Conservation (phyloP, 2,888 invertebrate species). For the Cantharis lateralis region DNA sequence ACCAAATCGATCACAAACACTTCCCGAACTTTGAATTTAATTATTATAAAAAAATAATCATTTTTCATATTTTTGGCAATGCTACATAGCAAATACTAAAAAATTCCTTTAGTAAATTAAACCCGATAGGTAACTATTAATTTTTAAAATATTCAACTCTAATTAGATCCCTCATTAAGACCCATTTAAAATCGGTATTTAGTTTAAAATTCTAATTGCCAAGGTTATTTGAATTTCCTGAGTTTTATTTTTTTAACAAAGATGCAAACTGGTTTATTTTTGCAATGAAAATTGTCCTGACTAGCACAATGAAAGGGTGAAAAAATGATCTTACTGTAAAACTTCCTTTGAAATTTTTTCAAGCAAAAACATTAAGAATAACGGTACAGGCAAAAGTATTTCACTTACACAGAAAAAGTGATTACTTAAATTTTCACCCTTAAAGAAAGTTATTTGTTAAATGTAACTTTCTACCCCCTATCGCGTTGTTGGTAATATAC, state of each 20-base stretch:
- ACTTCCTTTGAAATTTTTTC: background rate
- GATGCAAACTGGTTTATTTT: background rate
- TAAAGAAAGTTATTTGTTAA: conserved; percentile 11
- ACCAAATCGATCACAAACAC: too few species aligned
- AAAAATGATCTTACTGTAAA: background rate
- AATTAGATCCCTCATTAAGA: too few species aligned
- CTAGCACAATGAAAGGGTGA: background rate
- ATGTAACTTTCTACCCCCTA: conserved; percentile 37
- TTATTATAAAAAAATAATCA: too few species aligned
- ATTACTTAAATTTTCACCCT: background rate
- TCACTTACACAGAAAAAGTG: background rate
- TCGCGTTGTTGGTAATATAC: conserved; percentile 15
- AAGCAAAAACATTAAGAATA: background rate
- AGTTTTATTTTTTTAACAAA: background rate
- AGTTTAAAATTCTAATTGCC: too few species aligned
- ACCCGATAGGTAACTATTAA: too few species aligned
- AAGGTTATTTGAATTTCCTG: too few species aligned
- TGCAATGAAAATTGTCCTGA: background rate
- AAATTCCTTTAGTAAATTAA: too few species aligned
- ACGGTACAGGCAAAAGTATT: conserved; percentile 7
- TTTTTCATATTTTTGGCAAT: too few species aligned
- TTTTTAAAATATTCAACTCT: too few species aligned
- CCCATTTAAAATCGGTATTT: too few species aligned
- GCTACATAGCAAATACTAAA: too few species aligned
- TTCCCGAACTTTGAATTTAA: too few species aligned